phyloP scores from a whole-genome alignment of 1,140 invertebrate species.

The Anastrepha obliqua region DNA sequence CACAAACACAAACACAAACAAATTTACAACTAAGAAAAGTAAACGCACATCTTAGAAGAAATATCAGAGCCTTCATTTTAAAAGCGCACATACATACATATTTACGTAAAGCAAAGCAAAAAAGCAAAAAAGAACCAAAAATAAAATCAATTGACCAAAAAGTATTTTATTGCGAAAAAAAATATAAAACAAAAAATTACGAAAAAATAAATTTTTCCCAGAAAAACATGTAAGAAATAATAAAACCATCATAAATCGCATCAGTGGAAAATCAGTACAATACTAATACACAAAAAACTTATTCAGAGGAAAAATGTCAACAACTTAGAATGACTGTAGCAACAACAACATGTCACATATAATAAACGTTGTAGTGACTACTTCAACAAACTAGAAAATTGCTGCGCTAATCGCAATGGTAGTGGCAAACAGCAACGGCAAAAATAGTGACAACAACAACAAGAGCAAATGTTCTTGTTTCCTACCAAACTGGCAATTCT shows the following conservation, averaged over 20 bases:
- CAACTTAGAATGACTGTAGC: slow-evolving; percentile 43
- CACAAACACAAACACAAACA: neutral
- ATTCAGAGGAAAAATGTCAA: slow-evolving; percentile 21
- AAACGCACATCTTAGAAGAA: slow-evolving; percentile 25
- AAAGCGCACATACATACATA: neutral
- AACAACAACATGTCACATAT: neutral
- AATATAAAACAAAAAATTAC: neutral
- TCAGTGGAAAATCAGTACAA: slow-evolving; percentile 42
- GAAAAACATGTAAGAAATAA: slow-evolving; percentile 15
- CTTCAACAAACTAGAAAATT: slow-evolving; percentile 41
- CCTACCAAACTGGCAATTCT: neutral
- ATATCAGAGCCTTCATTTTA: neutral
- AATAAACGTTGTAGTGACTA: neutral
- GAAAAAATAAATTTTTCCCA: neutral
- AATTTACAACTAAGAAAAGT: neutral
- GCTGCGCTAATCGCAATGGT: slow-evolving; percentile 37
- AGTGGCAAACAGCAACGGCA: neutral
- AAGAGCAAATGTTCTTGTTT: neutral
- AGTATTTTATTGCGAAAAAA: neutral
- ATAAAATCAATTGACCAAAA: slow-evolving; percentile 25
- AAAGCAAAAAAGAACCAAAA: neutral
- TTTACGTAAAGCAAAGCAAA: neutral
- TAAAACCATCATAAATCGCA: slow-evolving; percentile 52
- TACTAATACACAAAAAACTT: neutral
- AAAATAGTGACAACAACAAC: neutral